Conservation (phyloP, 2,113 vertebrate species). For the Leucosticte australis region DNA sequence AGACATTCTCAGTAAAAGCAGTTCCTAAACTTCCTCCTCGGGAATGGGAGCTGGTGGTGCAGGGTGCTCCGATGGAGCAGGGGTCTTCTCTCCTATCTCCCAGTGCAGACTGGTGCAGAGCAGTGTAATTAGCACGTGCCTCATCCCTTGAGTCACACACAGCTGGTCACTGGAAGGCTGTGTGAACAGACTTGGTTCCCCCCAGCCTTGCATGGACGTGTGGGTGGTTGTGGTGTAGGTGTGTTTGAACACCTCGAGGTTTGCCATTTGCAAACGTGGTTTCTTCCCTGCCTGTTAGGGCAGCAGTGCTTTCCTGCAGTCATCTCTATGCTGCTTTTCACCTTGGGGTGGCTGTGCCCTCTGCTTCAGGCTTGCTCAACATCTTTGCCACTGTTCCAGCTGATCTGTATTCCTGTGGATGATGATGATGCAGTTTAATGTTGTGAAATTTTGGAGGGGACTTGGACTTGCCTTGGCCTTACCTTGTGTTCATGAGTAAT, state of each 20-base stretch:
- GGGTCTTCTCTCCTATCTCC: background rate
- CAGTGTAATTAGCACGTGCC: accelerated
- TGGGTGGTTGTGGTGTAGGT: background rate
- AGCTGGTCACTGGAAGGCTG: background rate
- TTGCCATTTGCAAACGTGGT: background rate
- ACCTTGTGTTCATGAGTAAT: background rate
- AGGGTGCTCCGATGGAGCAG: background rate
- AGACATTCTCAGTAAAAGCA: background rate
- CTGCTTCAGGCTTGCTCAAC: background rate
- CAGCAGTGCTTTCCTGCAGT: background rate
- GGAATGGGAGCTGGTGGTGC: background rate
- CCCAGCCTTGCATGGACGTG: background rate
- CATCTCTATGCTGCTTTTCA: background rate
- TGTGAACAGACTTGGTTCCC: background rate
- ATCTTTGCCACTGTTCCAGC: background rate
- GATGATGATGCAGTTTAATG: background rate
- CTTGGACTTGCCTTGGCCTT: background rate
- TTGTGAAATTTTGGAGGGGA: background rate
- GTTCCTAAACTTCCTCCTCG: background rate
- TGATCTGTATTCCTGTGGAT: background rate
- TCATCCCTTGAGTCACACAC: background rate
- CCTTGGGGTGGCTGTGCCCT: background rate
- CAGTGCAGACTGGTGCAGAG: background rate
- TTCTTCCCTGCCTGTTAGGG: background rate
- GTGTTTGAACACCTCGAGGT: background rate